phyloP scores from a whole-genome alignment of 2,113 vertebrate genomes.

The Sphyrna mokarran region DNA sequence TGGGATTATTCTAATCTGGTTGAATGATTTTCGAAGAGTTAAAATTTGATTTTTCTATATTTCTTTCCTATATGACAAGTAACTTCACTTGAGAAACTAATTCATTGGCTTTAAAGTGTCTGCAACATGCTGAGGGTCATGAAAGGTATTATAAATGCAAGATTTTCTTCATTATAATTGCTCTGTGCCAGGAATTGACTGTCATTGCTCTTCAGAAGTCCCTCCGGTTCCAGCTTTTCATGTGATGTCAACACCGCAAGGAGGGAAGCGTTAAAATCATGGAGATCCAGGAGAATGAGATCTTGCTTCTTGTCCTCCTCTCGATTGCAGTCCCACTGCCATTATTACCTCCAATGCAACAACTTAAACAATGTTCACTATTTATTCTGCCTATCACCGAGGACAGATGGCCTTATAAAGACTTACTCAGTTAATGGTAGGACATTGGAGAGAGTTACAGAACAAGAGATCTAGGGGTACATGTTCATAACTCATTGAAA shows the following conservation, averaged over 20 bases:
- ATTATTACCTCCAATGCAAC: neutral
- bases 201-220: neutral
- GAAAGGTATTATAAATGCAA: neutral
- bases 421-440: too few species aligned
- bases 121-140: neutral
- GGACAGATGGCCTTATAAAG: neutral
- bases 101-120: neutral
- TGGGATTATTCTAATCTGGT: neutral
- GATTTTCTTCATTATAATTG: neutral
- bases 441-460: too few species aligned
- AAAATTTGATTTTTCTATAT: neutral
- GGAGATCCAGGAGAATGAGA: neutral
- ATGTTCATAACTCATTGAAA: too few species aligned
- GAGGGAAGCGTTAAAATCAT: neutral
- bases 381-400: neutral
- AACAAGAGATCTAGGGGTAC: too few species aligned
- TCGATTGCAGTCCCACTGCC: neutral
- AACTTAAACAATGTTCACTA: neutral
- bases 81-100: neutral
- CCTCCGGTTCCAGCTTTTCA: neutral
- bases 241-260: neutral
- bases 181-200: neutral
- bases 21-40: neutral
- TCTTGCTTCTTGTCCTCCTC: neutral
- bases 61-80: neutral